Evolutionary conservation across 1,140 invertebrate genomes (phyloP), one percentile per base, ranked within the genome.

Genomic region (Trichonephila clavata): DNA sequence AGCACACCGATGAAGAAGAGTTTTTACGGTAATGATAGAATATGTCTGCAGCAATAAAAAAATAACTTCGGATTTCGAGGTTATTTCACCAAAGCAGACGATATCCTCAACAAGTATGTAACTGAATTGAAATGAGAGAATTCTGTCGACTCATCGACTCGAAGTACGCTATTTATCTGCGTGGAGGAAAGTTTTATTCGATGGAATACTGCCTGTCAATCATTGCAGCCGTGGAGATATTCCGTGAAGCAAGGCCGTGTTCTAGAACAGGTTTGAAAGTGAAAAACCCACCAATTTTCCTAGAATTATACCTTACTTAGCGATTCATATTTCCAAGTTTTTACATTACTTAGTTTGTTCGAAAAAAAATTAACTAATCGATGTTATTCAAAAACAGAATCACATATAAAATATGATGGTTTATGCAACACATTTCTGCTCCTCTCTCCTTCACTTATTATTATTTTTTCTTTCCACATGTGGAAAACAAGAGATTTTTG

Each of bases 181-280:
- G 27, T 87, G 14, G 84, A 60, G 84, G 84, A 63, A 87, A 87
- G 57, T 87, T 87, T 77, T 87, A 87, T 39, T 84, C 84, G 84
- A 20, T 39, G 21, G 59, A 63, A 57, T 39, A n/a, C n/a, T 63
- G 60, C 24, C 84, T 87, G 84, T 87, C 84, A 87, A 87, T 87
- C 84, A 14, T 8, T 87, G 13, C 39, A 50, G 81, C 20, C 50
- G 50, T 59, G 50, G 43, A 83, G 81, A 43, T 83, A 43, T 83
- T 57, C 50, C 81, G 27, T 24, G 27, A 27, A 59, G 60, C 84
- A 87, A 87, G 84, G 84, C 14, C 60, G 27, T 60, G 27, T 63
- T 87, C 27, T 32, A 61, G 43, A 87, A 87, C 84, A 61, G 84
- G 84, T 87, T 87, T 87, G 32, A 60, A 63, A 39, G 84, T 87